phyloP scores from a whole-genome alignment of 2,113 vertebrate species.

The Cebidichthys violaceus region DNA sequence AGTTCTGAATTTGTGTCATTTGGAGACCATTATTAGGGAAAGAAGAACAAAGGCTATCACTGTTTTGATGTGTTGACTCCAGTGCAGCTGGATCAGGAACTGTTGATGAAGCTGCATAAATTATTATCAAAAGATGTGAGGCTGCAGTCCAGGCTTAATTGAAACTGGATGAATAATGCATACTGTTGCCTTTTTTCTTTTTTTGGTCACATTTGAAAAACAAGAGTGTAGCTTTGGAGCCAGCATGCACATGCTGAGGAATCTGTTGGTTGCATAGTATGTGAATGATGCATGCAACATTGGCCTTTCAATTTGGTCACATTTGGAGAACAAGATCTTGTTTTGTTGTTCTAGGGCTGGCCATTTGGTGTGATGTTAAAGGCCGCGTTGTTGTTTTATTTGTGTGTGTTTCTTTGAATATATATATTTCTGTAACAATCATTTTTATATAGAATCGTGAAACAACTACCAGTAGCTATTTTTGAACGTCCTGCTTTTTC shows the following conservation, averaged over 20 bases:
- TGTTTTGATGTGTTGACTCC: constrained; percentile 68
- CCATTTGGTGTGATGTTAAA: not conserved
- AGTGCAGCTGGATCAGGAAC: constrained; percentile 59
- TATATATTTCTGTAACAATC: not conserved
- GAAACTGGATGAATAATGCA: constrained; percentile 78
- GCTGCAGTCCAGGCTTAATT: constrained; percentile 71
- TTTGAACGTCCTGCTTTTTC: not conserved
- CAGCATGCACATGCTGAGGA: constrained; percentile 30
- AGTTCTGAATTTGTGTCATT: constrained; percentile 29
- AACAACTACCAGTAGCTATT: not conserved
- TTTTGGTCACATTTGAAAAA: constrained; percentile 60
- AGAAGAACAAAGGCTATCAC: constrained; percentile 57
- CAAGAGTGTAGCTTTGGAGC: constrained; percentile 41
- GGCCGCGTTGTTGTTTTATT: not conserved
- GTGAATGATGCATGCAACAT: not conserved
- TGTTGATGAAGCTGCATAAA: constrained; percentile 73
- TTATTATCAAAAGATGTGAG: constrained; percentile 72
- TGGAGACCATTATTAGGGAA: constrained; percentile 34
- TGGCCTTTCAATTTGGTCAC: constrained; percentile 16
- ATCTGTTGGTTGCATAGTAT: constrained; percentile 33
- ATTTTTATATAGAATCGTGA: not conserved
- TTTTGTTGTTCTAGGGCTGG: not conserved
- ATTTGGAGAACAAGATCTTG: not conserved
- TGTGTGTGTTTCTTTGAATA: not conserved
- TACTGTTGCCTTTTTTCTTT: constrained; percentile 48